Evolutionary conservation across 2,888 invertebrate genomes (phyloP).

Genomic region (Aspidiotus rigidus): DNA sequence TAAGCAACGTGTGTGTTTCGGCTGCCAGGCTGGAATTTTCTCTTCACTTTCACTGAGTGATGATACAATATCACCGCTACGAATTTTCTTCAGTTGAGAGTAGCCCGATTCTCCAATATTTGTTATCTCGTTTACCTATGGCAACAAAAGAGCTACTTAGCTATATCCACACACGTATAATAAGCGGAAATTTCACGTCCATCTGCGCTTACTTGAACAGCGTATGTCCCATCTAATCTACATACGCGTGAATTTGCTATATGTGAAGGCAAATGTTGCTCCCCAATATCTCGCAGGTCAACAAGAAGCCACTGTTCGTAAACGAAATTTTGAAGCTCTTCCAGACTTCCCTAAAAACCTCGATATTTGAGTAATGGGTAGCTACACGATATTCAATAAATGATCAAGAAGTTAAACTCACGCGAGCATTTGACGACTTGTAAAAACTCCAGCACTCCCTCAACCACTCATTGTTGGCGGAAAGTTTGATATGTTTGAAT

Average conservation of each 20-base stretch:
- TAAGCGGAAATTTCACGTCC: too few species aligned
- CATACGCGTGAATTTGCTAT: conserved; percentile 33
- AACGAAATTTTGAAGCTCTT: conserved; percentile 35
- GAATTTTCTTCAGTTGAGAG: conserved; percentile 38
- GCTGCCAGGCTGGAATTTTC: conserved; percentile 36
- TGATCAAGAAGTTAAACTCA: neutral
- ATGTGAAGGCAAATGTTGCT: conserved; percentile 37
- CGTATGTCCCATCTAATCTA: conserved; percentile 36
- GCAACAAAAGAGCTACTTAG: neutral
- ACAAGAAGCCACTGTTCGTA: conserved; percentile 39
- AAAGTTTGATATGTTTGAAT: conserved; percentile 30
- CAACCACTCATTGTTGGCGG: conserved; percentile 35
- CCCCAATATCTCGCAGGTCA: conserved; percentile 38
- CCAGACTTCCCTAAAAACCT: conserved; percentile 20
- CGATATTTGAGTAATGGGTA: neutral
- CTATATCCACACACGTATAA: neutral
- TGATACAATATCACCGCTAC: conserved; percentile 19
- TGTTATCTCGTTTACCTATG: conserved; percentile 37
- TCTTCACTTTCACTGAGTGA: conserved; percentile 29
- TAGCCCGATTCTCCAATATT: conserved; percentile 39
- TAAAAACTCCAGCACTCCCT: conserved; percentile 34
- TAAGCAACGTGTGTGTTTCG: conserved; percentile 36
- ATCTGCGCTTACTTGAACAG: conserved; percentile 36
- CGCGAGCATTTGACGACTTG: conserved; percentile 5
- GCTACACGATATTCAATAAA: neutral